Evolutionary conservation across 2,888 invertebrate genomes (phyloP), one percentile per base, ranked within the genome.

Genomic region (Leucophora obtusa): DNA sequence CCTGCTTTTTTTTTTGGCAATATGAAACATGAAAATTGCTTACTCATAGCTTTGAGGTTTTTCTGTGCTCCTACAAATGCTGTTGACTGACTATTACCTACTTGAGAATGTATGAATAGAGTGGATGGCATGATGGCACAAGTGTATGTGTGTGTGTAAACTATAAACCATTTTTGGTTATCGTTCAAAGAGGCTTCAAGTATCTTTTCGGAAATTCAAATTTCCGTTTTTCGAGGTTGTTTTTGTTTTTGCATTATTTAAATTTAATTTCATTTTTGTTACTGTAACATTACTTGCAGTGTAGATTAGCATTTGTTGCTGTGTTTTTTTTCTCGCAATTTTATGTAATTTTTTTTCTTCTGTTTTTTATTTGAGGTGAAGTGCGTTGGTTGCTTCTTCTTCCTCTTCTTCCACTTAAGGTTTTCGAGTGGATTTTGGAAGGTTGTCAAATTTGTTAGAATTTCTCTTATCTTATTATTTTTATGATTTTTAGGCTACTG

Each of bases 141-240:
- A 43, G 38, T 38, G 35, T 83, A 76, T 43, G 47, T 68, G 56
- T 81, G 60, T 72, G 28, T 71, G 59, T 15, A 51, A 71, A 73
- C 77, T 70, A 78, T 60, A 65, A 74, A 80, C 80, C 73, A 80
- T 73, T 75, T 63, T 66, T 70, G 24, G 58, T 70, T 72, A 35
- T 53, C 63, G 53, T 62, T 81, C 54, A 59, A 72, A 75, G 66
- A 75, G 75, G 72, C 79, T 83, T 81, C 81, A 83, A 89, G 89
- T 88, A 86, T 84, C 89, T 88, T 88, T 88, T 89, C 89, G 88
- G 88, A 88, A 88, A 88, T 88, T 88, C 89, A 88, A 88, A 88
- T 88, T 89, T 88, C 88, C 89, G 88, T 85, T 88, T 82, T 76
- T 78, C 86, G 86, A 88, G 86, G 85, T 88, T 87, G 47, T 18